phyloP scores from a whole-genome alignment of 2,888 invertebrate species.

The Ectobius pallidus region DNA sequence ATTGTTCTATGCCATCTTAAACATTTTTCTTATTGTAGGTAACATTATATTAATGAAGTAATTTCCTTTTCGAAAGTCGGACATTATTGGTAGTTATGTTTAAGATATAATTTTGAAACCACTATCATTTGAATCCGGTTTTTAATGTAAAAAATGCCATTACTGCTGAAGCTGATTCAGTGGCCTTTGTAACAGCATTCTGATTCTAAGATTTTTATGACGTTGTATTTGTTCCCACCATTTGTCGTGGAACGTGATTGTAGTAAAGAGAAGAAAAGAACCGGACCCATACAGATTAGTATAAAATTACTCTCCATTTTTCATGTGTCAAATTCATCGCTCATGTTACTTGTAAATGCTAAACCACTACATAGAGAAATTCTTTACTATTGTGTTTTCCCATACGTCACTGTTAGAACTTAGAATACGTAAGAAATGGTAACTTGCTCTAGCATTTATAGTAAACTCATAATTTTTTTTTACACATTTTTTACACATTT shows the following conservation, averaged over 20 bases:
- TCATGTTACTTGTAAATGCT: neutral
- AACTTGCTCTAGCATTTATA: too few relatives aligned
- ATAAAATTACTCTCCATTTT: constrained; percentile 8
- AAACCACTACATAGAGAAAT: too few relatives aligned
- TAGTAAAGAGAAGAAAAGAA: neutral
- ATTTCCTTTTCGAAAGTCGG: neutral
- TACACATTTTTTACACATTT: too few relatives aligned
- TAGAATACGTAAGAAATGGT: too few relatives aligned
- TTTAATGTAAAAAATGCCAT: too few relatives aligned
- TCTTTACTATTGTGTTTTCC: too few relatives aligned
- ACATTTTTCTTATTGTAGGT: neutral
- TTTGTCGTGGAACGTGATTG: neutral
- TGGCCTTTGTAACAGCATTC: neutral
- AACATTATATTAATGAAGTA: neutral
- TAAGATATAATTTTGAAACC: neutral
- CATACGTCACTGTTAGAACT: too few relatives aligned
- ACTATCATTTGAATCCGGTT: neutral
- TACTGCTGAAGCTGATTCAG: too few relatives aligned
- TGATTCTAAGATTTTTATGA: neutral
- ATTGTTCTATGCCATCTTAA: neutral
- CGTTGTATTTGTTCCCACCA: neutral
- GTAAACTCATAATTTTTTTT: too few relatives aligned
- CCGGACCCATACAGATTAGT: neutral
- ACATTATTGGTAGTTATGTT: neutral
- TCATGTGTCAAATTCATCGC: neutral